phyloP scores from a whole-genome alignment of 2,888 invertebrate species.

The Cyaniris semiargus region DNA sequence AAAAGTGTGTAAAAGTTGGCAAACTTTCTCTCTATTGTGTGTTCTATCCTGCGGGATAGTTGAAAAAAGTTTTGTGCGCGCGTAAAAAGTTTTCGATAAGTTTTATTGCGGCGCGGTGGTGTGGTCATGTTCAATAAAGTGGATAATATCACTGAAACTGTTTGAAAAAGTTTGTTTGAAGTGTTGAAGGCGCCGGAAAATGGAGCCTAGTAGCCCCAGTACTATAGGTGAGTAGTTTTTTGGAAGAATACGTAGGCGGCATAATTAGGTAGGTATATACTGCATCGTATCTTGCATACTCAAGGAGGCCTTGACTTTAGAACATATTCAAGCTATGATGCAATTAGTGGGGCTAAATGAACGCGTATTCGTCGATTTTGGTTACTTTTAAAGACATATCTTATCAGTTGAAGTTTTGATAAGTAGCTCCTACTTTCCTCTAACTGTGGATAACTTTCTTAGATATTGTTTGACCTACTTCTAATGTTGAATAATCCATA shows the following conservation, averaged over 20 bases:
- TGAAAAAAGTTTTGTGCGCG: conserved; percentile 41
- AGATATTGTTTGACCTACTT: conserved; percentile 2
- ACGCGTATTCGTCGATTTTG: conserved; percentile 30
- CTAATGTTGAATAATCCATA: not conserved
- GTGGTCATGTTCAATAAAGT: conserved; percentile 69
- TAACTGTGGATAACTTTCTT: conserved; percentile 5
- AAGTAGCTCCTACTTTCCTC: conserved; percentile 38
- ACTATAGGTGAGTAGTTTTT: conserved; percentile 69
- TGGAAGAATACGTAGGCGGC: conserved; percentile 35
- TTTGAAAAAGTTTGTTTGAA: conserved; percentile 49
- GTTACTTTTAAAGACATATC: conserved; percentile 51
- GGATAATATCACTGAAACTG: conserved; percentile 58
- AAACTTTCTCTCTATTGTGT: conserved; percentile 39
- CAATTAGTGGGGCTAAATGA: conserved; percentile 43
- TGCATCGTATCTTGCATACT: conserved; percentile 36
- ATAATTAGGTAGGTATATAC: no score
- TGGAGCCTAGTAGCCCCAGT: conserved; percentile 65
- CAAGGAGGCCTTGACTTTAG: conserved; percentile 52
- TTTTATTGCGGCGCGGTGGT: conserved; percentile 61
- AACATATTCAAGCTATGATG: conserved; percentile 45
- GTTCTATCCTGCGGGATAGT: conserved; percentile 34
- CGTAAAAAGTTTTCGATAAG: conserved; percentile 50
- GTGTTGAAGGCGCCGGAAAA: conserved; percentile 49
- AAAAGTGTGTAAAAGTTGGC: conserved; percentile 46
- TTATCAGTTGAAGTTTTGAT: conserved; percentile 63